phyloP scores from a whole-genome alignment of 2,797 vertebrate genomes.

The Pangasius larnaudii region DNA sequence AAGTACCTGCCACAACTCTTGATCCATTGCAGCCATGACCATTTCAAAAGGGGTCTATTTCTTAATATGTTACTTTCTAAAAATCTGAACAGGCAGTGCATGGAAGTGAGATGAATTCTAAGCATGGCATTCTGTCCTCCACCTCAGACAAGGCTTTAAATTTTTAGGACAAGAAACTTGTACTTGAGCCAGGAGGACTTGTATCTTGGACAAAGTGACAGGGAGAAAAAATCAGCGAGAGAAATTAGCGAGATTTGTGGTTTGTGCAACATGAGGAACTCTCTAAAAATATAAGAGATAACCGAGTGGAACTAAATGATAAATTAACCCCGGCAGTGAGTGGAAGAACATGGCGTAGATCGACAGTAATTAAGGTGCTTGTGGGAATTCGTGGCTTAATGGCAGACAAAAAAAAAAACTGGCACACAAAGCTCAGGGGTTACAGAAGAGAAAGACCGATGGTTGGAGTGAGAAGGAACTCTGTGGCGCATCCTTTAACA shows the following conservation, averaged over 20 bases:
- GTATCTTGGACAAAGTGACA: neutral
- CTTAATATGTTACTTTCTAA: neutral
- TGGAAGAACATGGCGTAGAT: conserved; percentile 26
- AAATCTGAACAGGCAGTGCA: neutral
- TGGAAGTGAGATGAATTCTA: neutral
- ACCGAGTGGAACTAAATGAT: conserved; percentile 35
- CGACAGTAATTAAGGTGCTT: conserved; percentile 24
- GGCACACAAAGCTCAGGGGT: neutral
- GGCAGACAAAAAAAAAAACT: neutral
- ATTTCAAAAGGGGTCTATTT: neutral
- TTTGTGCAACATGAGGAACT: neutral
- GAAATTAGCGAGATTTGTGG: neutral
- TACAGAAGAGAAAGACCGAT: neutral
- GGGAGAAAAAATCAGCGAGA: neutral
- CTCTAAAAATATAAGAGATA: conserved; percentile 19
- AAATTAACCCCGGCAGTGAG: conserved; percentile 8
- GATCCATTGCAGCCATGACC: neutral
- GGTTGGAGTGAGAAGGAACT: conserved; percentile 6
- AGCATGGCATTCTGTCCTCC: neutral
- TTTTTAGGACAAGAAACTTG: neutral
- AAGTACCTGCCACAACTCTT: neutral
- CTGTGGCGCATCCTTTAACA: conserved; percentile 16
- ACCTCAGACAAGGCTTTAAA: neutral
- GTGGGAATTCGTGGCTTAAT: conserved; percentile 6
- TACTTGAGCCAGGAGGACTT: neutral